phyloP scores from a whole-genome alignment of 2,888 invertebrate genomes.

The Drosophila picticornis region DNA sequence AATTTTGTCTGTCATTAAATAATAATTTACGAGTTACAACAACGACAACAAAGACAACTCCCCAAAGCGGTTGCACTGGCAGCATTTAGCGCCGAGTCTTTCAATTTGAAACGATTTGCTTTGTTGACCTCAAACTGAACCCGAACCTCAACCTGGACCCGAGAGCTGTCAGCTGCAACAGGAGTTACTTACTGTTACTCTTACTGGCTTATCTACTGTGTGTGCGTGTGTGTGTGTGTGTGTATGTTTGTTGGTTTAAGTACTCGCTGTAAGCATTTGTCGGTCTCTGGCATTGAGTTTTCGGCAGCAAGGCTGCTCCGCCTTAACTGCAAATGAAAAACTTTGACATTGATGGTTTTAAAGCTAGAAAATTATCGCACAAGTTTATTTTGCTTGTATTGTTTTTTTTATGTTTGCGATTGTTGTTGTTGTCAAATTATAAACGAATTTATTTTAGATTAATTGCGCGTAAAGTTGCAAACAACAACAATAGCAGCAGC shows the following conservation, averaged over 20 bases:
- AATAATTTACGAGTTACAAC: constrained; percentile 73
- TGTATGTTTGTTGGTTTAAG: background rate
- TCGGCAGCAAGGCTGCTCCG: background rate
- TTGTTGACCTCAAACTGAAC: constrained; percentile 60
- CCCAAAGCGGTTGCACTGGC: constrained; percentile 33
- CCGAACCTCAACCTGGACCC: constrained; percentile 40
- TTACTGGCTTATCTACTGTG: constrained; percentile 49
- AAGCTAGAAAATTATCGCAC: constrained; percentile 63
- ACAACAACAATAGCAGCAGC: constrained; percentile 59
- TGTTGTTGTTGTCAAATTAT: constrained; percentile 81
- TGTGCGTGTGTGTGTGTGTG: constrained; percentile 12
- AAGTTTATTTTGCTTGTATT: constrained; percentile 22
- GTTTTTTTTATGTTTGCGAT: constrained; percentile 11
- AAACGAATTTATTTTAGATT: constrained; percentile 84
- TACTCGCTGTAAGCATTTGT: constrained; percentile 8
- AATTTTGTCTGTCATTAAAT: constrained; percentile 78
- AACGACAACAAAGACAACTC: constrained; percentile 18
- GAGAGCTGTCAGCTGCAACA: constrained; percentile 43
- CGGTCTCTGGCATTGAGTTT: constrained; percentile 41
- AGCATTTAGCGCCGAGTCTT: constrained; percentile 39
- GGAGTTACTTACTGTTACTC: constrained; percentile 22
- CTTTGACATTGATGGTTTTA: constrained; percentile 72
- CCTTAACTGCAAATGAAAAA: constrained; percentile 25
- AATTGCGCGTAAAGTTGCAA: constrained; percentile 83
- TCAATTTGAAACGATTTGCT: constrained; percentile 67